Conservation (phyloP, 2,113 vertebrate species). For the Lophotis ruficrista region DNA sequence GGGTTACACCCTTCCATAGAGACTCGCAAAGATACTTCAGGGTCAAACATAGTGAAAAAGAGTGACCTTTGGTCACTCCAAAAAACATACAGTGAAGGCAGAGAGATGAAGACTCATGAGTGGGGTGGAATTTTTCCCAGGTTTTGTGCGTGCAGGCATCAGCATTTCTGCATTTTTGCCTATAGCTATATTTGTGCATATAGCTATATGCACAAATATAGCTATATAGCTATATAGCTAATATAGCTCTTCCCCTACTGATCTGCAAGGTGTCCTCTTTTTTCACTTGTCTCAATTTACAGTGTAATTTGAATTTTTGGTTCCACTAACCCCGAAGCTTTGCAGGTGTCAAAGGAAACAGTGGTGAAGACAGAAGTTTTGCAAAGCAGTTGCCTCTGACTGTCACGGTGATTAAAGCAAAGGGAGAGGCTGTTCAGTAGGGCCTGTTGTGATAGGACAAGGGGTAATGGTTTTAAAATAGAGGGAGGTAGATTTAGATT, state of each 20-base stretch:
- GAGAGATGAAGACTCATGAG: background rate
- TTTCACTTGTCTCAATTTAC: background rate
- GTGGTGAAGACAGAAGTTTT: background rate
- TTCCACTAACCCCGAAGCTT: background rate
- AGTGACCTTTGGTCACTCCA: background rate
- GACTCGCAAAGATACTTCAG: background rate
- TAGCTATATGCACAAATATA: too few species aligned
- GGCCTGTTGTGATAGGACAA: too few species aligned
- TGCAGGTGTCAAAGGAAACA: background rate
- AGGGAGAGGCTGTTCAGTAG: too few species aligned
- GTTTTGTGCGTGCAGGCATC: background rate
- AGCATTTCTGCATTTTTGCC: background rate
- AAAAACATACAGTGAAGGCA: background rate
- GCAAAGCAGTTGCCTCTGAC: background rate
- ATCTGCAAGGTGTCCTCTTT: background rate
- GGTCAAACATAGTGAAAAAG: background rate
- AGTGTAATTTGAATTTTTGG: background rate
- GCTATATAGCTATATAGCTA: too few species aligned
- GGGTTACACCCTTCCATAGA: background rate
- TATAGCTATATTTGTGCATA: background rate
- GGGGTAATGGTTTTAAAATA: too few species aligned
- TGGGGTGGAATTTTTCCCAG: background rate
- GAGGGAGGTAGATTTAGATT: too few species aligned
- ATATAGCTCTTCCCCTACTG: background rate
- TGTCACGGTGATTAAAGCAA: background rate